A percentile compares a stretch with the other conserved stretches of the same genome.
These are phyloP conservation scores for Drosophila seclusa DNA, from an alignment of 2,888 invertebrate genomes.

Conservation along the genomic window DNA sequence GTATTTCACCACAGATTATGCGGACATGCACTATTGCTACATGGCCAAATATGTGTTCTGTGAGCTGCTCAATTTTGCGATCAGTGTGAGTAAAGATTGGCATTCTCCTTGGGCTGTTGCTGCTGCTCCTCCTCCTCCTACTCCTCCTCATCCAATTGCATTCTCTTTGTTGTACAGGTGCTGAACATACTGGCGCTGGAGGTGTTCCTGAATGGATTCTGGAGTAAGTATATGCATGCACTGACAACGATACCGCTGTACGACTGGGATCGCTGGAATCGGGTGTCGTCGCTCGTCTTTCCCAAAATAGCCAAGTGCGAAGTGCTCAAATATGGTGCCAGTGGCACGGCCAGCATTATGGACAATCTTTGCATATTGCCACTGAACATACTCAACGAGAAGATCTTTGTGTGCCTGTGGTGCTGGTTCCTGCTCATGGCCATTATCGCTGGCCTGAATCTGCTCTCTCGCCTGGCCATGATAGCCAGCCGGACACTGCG, in stretches of 20 bases:
- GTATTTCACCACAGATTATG: slow-evolving; percentile 82
- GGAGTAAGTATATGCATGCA: slow-evolving; percentile 81
- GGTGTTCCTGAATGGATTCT: slow-evolving; percentile 82
- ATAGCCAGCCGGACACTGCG: slow-evolving; percentile 85
- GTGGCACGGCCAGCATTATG: slow-evolving; percentile 92
- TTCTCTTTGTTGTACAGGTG: slow-evolving; percentile 53
- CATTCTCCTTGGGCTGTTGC: not conserved
- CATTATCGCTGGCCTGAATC: slow-evolving; percentile 87
- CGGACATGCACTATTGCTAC: slow-evolving; percentile 85
- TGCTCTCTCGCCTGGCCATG: slow-evolving; percentile 88
- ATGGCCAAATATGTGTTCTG: slow-evolving; percentile 89
- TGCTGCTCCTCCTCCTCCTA: not conserved
- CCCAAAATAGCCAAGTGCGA: slow-evolving; percentile 93
- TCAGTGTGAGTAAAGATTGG: slow-evolving; percentile 87
- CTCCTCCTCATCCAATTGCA: not conserved
- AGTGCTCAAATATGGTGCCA: slow-evolving; percentile 94
- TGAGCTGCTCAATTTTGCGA: slow-evolving; percentile 90
- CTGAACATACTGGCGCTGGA: slow-evolving; percentile 81
- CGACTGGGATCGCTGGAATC: slow-evolving; percentile 83
- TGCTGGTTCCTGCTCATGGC: slow-evolving; percentile 90
- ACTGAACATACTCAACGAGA: slow-evolving; percentile 92
- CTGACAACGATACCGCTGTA: slow-evolving; percentile 77
- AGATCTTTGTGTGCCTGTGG: slow-evolving; percentile 91
- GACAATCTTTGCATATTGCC: slow-evolving; percentile 92
- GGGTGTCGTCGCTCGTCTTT: slow-evolving; percentile 82